A percentile compares a stretch with the other conserved stretches of the same genome.
Conservation (phyloP, 2,113 vertebrate genomes). For the Barbus barbus region DNA sequence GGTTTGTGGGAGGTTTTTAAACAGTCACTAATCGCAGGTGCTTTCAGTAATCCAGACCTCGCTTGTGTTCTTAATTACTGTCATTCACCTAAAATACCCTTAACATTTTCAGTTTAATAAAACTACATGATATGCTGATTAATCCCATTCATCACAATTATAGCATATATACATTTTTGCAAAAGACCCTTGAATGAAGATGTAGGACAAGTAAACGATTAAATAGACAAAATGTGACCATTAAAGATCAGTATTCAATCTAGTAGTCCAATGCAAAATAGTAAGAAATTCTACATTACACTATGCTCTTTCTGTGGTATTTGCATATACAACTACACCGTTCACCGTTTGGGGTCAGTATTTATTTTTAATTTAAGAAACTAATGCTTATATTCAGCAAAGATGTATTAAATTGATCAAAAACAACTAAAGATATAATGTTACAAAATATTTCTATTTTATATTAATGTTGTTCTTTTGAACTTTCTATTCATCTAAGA, state of each 20-base stretch:
- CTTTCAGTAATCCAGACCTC: constrained; percentile 11
- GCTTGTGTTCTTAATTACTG: background rate
- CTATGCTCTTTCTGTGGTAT: background rate
- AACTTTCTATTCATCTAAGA: too few relatives aligned
- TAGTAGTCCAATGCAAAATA: background rate
- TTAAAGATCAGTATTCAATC: background rate
- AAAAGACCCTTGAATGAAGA: background rate
- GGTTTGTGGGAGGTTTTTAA: constrained; percentile 6
- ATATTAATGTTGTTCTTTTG: too few relatives aligned
- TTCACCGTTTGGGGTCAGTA: background rate
- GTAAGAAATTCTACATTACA: background rate
- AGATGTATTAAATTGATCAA: too few relatives aligned
- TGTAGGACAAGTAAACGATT: background rate
- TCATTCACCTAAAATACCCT: background rate
- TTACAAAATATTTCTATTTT: too few relatives aligned
- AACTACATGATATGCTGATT: background rate
- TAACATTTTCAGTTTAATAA: background rate
- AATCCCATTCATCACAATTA: background rate
- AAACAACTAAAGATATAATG: too few relatives aligned
- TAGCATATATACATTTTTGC: background rate
- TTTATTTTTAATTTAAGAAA: background rate
- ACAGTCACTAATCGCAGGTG: background rate
- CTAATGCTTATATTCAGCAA: background rate
- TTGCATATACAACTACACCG: background rate
- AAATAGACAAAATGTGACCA: background rate